Percentiles rank a stretch among this genome's conserved stretches.
Conservation (phyloP, 2,113 vertebrate species). For the Prionailurus viverrinus region DNA sequence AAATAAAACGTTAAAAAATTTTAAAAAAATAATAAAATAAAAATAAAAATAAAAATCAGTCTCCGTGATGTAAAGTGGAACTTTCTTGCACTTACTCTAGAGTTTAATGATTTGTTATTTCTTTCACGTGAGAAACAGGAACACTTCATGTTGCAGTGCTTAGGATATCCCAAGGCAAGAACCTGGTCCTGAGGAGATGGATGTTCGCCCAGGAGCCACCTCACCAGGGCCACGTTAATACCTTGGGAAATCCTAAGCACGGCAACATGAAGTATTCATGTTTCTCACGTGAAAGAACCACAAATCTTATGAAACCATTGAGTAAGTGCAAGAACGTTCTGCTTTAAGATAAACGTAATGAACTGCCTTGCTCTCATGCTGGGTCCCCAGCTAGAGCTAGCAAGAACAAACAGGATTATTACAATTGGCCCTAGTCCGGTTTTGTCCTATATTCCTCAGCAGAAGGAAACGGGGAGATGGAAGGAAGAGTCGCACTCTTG, state of each 20-base stretch:
- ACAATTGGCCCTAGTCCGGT: background rate
- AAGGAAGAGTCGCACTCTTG: background rate
- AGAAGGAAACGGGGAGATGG: background rate
- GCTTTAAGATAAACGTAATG: background rate
- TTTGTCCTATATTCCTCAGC: background rate
- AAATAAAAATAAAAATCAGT: background rate
- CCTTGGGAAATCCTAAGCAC: no score
- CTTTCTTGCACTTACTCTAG: background rate
- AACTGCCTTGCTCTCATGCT: background rate
- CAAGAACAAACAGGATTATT: background rate
- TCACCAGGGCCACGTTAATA: no score
- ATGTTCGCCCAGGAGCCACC: no score
- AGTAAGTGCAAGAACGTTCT: background rate
- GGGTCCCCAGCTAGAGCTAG: background rate
- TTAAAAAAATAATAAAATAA: no score
- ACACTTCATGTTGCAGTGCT: background rate
- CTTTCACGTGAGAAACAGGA: background rate
- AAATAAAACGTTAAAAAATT: no score
- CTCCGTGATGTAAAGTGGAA: background rate
- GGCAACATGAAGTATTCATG: no score
- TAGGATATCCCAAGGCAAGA: background rate
- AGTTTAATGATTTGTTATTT: background rate
- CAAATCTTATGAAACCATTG: background rate
- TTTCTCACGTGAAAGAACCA: no score
- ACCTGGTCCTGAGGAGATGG: background rate